Percentiles rank a stretch among this genome's conserved stretches.
Conservation (phyloP, 2,888 invertebrate genomes). For the Machimus rusticus region DNA sequence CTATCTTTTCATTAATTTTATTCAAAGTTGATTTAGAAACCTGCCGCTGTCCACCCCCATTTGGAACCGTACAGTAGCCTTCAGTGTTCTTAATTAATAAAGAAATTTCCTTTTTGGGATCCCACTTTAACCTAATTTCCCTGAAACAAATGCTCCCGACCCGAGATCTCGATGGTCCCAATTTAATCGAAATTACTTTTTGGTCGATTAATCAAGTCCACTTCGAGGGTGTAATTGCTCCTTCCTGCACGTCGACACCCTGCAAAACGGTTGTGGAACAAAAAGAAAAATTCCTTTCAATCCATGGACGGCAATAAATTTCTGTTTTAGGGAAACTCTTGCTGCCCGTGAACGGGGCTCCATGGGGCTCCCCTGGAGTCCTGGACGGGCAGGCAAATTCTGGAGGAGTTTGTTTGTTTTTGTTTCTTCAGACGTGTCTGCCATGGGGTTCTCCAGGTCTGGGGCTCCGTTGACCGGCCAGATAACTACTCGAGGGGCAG, state of each 20-base stretch:
- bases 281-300: constrained; percentile 23
- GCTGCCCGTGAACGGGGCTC: not conserved
- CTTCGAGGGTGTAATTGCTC: not conserved
- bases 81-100: not conserved
- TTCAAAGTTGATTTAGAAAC: not conserved
- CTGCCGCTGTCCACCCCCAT: not conserved
- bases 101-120: not conserved
- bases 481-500: constrained; percentile 1
- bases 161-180: not conserved
- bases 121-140: not conserved
- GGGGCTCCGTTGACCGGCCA: not conserved
- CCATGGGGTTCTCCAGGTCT: not conserved
- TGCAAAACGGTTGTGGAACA: not conserved
- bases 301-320: constrained; percentile 21
- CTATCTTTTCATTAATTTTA: not conserved
- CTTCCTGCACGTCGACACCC: constrained; percentile 23
- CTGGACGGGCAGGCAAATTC: not conserved
- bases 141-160: not conserved
- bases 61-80: not conserved
- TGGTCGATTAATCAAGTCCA: constrained; percentile 24
- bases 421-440: not conserved
- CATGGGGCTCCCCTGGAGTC: not conserved
- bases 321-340: constrained; percentile 25
- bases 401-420: not conserved
- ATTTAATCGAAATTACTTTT: constrained; percentile 29